Base-by-base conservation (phyloP, 2,113 vertebrate species). In the Conger conger region DNA sequence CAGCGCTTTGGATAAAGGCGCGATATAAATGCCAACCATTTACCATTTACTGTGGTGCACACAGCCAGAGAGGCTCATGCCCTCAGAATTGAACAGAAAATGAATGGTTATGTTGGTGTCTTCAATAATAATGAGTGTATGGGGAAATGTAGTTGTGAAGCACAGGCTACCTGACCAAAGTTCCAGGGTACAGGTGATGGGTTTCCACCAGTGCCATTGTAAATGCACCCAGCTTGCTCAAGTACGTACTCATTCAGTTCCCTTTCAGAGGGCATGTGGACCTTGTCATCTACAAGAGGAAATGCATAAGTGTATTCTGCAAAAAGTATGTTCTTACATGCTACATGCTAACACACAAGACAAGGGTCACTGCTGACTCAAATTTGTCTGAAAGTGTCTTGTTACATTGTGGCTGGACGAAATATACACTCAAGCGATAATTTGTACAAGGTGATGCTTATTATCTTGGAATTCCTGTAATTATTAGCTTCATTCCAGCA, bases 161-260 rank as follows among this genome's bases (percentile, higher is more conserved):
- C 68, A 73, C 68, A 73, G n/a, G 80, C 94, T 92, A 97, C 98
- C 97, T 99, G 97, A 35, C 97, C 98, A 0, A 93, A 99, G 86
- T 95, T 93, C 98, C 98, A 99, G 88, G 91, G 92, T 40, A 96
- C 95, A 0, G 16, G 54, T 7, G 87, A 83, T 18, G 97, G 42
- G 0, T 92, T 50, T 0, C 30, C 79, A 0, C 36, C 30, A 0
- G 91, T 88, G 35, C 97, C 98, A 35, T 95, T 93, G 91, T 92
- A 98, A 84, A 99, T 94, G 38, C 93, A 1, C 0, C 98, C 98
- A 0, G 90, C 60, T 82, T 98, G 96, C 78, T 97, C 97, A 81
- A 99, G 91, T 84, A 99, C 92, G 1, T 98, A 99, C 81, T 99
- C 98, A 80, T 89, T 53, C 17, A 95, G 94, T 86, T 96, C 95